Base-by-base conservation (phyloP, 1,140 invertebrate genomes). In the Neoseiulus cucumeris region DNA sequence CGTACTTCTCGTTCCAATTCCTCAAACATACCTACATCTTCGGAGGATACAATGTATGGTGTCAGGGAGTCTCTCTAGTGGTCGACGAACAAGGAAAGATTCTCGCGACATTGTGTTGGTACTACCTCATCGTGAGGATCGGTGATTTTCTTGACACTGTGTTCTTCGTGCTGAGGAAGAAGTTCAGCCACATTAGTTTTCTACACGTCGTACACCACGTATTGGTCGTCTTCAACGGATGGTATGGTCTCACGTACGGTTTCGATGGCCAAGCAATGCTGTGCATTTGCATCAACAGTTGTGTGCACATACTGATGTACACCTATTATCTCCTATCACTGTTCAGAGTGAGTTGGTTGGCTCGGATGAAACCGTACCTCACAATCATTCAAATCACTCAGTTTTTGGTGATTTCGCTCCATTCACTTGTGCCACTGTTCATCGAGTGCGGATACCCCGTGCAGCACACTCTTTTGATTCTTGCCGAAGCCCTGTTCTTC, bases 201-300 rank as follows among this genome's bases (percentile, higher is more conserved):
- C 80, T 95, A 22, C 91, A 95, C 77, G 90, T 95, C 65, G 91
- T 95, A 71, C 91, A 95, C 74, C 91, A 96, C 74, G 89, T 89
- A 64, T 84, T 89, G 71, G 94, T 96, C 91, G 91, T 91, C 9
- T 85, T 92, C 76, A 87, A 85, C 9, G 88, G 92, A 1, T 96
- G 91, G 91, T 89, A 91, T 82, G 91, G 90, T n/a, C 80, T 94
- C 67, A 92, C 92, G 74, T 94, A 59, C 9, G 51, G 51, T 33
- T 59, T 59, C 22, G 51, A 59, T 25, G 51, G 51, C 2, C 51
- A 59, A 33, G 51, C 51, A 20, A 59, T 59, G 51, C 33, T 59
- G 14, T 20, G 51, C 70, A 75, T 74, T 20, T 75, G 78, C 67
- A 78, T 92, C 70, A 94, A 93, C 76, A 88, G 87, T 22, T 89